Conservation (phyloP, 2,113 vertebrate species). For the Dascyllus trimaculatus region DNA sequence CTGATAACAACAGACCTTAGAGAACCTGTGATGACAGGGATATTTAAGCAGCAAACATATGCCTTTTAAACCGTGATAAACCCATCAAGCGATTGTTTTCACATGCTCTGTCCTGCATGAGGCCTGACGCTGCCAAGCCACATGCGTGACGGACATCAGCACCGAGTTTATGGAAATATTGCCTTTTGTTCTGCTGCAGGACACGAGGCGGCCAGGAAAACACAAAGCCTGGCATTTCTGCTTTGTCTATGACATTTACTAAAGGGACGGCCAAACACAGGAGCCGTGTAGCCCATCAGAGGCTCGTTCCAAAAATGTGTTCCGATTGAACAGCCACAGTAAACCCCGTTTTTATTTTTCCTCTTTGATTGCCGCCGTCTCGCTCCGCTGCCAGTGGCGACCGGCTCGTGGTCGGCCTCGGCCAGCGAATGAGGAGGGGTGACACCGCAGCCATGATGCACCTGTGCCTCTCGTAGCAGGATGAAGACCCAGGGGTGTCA, state of each 20-base stretch:
- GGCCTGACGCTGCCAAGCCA: slow-evolving; percentile 33
- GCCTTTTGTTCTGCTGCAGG: slow-evolving; percentile 59
- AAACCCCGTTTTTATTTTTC: slow-evolving; percentile 40
- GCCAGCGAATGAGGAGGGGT: slow-evolving; percentile 2
- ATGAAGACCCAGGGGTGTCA: slow-evolving; percentile 32
- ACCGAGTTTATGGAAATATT: slow-evolving; percentile 61
- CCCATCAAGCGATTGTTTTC: slow-evolving; percentile 11
- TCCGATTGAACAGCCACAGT: slow-evolving; percentile 48
- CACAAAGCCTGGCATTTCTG: slow-evolving; percentile 69
- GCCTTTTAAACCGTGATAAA: slow-evolving; percentile 4
- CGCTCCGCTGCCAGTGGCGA: slow-evolving; percentile 28
- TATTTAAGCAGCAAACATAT: not conserved
- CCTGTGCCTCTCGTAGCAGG: slow-evolving; percentile 48
- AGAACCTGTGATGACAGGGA: slow-evolving; percentile 3
- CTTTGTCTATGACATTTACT: slow-evolving; percentile 73
- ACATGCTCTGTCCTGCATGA: slow-evolving; percentile 8
- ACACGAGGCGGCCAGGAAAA: slow-evolving; percentile 40
- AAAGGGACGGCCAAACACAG: slow-evolving; percentile 60
- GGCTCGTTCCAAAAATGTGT: slow-evolving; percentile 39
- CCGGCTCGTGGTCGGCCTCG: not conserved
- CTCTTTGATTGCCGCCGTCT: slow-evolving; percentile 42
- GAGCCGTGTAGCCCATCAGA: slow-evolving; percentile 40
- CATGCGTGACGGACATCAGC: slow-evolving; percentile 45
- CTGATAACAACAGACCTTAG: not conserved
- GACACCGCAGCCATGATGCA: slow-evolving; percentile 31